Evolutionary conservation across 2,113 vertebrate genomes (phyloP).

Genomic region (Mesocricetus auratus): DNA sequence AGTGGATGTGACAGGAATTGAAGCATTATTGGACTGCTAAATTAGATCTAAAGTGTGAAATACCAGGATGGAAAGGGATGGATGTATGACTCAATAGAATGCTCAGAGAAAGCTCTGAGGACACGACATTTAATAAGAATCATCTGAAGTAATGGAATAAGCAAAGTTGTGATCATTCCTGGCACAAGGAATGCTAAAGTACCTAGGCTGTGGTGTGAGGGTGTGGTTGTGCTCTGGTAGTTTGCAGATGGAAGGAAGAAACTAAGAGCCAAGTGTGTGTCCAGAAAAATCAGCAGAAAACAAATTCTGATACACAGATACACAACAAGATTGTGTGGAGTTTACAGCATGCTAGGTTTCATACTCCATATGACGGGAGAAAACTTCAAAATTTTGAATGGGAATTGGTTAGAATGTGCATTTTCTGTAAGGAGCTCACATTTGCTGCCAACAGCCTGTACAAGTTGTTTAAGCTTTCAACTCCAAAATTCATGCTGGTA

Average conservation of each 20-base stretch:
- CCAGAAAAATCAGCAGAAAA: not conserved
- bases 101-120: not conserved
- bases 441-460: not conserved
- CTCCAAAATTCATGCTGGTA: not conserved
- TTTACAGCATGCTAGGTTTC: not conserved
- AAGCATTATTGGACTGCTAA: not conserved
- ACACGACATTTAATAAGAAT: not conserved
- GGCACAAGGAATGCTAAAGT: not conserved
- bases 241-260: too few species aligned
- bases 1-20: not conserved
- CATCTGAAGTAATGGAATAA: not conserved
- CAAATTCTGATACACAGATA: rapidly evolving
- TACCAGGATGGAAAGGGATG: not conserved
- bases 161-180: not conserved
- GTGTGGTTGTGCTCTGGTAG: not conserved
- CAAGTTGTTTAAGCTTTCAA: not conserved
- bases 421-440: not conserved
- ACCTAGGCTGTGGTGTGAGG: not conserved
- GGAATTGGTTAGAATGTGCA: not conserved
- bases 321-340: rapidly evolving
- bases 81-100: not conserved
- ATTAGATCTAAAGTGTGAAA: not conserved
- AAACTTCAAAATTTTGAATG: not conserved
- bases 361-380: not conserved
- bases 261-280: rapidly evolving